Percentiles rank a stretch among this genome's conserved stretches.
phyloP scores from a whole-genome alignment of 2,113 vertebrate genomes.

The Anhinga anhinga region DNA sequence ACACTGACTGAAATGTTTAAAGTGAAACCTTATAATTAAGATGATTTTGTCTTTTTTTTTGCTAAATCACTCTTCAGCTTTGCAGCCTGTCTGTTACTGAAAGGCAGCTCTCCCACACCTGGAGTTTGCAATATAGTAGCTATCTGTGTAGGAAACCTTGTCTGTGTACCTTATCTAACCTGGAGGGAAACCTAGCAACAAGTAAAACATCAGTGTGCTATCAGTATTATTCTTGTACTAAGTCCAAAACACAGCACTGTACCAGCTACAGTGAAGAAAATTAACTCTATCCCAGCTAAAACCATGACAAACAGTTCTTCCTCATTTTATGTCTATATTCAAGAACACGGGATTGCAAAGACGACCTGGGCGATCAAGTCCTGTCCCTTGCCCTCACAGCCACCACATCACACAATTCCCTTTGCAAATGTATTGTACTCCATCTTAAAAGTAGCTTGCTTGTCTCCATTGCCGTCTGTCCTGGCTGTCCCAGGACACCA shows the following conservation, averaged over 20 bases:
- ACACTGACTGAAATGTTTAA: not conserved
- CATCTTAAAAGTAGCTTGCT: not conserved
- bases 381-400: not conserved
- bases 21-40: not conserved
- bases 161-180: not conserved
- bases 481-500: not conserved
- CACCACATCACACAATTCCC: not conserved
- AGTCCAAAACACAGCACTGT: no score
- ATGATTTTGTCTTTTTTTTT: not conserved
- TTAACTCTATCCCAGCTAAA: no score
- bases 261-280: no score
- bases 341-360: not conserved
- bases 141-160: not conserved
- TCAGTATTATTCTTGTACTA: no score
- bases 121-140: not conserved
- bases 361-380: not conserved
- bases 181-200: not conserved
- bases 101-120: not conserved
- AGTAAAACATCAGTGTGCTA: no score
- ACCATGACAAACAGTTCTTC: not conserved
- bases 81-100: not conserved
- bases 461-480: not conserved
- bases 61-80: not conserved
- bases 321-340: not conserved
- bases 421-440: not conserved